phyloP scores from a whole-genome alignment of 2,797 vertebrate species.

The Melopsittacus undulatus region DNA sequence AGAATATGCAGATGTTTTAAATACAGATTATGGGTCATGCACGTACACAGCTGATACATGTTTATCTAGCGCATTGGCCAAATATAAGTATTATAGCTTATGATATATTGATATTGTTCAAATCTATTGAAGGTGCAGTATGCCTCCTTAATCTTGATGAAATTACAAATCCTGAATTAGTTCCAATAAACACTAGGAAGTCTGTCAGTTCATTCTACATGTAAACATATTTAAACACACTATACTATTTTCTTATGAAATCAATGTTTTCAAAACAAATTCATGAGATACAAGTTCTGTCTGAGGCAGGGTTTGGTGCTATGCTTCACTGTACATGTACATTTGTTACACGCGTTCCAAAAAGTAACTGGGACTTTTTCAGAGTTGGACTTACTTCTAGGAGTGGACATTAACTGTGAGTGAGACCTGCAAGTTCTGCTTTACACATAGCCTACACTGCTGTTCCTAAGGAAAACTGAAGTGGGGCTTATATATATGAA shows the following conservation, averaged over 20 bases:
- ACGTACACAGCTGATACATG: not conserved
- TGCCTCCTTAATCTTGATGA: not conserved
- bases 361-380: not conserved
- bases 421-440: not conserved
- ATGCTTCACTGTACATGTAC: not conserved
- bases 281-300: not conserved
- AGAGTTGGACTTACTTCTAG: not conserved
- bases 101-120: not conserved
- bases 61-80: fast-evolving
- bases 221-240: not conserved
- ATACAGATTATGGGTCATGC: not conserved
- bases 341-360: not conserved
- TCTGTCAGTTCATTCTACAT: not conserved
- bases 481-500: too few relatives aligned
- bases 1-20: not conserved
- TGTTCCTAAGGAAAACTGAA: not conserved
- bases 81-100: not conserved
- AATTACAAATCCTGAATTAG: not conserved
- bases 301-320: not conserved
- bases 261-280: not conserved
- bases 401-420: not conserved
- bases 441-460: fast-evolving
- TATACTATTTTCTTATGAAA: not conserved
- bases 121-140: not conserved
- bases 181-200: not conserved